Base-by-base conservation (phyloP, 2,888 invertebrate species). In the Rambutsinella grinnellia region DNA sequence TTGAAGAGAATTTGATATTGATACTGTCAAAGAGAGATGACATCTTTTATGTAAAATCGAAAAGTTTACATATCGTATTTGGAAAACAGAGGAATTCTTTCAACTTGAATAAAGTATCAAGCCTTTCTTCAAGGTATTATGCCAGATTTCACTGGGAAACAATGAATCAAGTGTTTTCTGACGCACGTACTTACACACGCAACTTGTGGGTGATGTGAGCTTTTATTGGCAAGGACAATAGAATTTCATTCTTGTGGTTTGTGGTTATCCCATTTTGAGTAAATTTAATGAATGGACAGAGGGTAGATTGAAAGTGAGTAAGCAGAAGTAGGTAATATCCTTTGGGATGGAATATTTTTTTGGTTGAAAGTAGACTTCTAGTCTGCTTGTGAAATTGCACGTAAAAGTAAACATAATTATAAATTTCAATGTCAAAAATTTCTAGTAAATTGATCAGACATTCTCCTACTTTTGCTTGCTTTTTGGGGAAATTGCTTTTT, bases 101-200 rank as follows among this genome's bases (percentile, higher is more conserved):
- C 13, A 36, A 36, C 6, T 8, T 36, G 36, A 36, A 36, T 36
- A 13, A 8, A 13, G 13, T 36, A 36, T 36, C 36, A 36, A 36
- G 36, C 36, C 36, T 36, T 36, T 36, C 13, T 13, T 36, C 36
- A 36, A 36, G 36, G 36, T 13, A 36, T 8, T 8, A 13, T 13
- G 13, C 36, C 5, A 36, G 13, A 8, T 36, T 36, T 36, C 36
- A 8, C 36, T 36, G 5, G 6, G 36, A 44, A 65, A 65, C 65
- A 65, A 65, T 65, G 54, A 65, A 65, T 65, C 51, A 44, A 65
- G 54, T 53, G 63, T 28, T 44, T 23, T 17, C 13, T 5, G 36
- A 36, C 36, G 13, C 36, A 36, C 36, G 36, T 36, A 36, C 36
- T 8, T 24, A 23, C 49, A 62, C 62, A 23, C 21, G 6, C 62